Evolutionary conservation across 2,888 invertebrate genomes (phyloP).

Genomic region (Plemyria rubiginata): DNA sequence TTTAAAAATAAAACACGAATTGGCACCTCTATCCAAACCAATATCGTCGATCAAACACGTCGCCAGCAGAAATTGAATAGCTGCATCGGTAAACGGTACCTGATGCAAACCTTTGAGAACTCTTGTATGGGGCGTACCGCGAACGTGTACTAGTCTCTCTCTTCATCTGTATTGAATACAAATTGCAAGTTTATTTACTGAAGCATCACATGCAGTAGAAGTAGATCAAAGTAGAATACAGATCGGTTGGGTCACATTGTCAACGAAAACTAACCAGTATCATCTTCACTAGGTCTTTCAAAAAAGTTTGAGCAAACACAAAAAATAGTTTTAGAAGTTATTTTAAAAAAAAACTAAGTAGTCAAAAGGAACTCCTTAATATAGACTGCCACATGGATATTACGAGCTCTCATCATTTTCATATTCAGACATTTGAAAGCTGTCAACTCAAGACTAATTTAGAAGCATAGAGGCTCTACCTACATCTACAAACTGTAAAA

Average conservation of each 20-base stretch:
- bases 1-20: slow-evolving; percentile 12
- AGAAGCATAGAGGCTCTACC: slow-evolving; percentile 2
- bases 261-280: too few relatives aligned
- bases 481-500: neutral
- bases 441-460: slow-evolving; percentile 9
- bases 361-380: too few relatives aligned
- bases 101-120: slow-evolving; percentile 25
- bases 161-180: slow-evolving; percentile 22
- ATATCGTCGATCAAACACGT: slow-evolving; percentile 32
- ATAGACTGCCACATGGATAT: too few relatives aligned
- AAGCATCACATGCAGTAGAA: neutral
- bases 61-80: slow-evolving; percentile 38
- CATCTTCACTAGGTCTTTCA: too few relatives aligned
- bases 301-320: too few relatives aligned
- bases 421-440: slow-evolving; percentile 12
- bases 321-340: too few relatives aligned
- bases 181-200: slow-evolving; percentile 5
- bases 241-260: too few relatives aligned
- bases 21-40: slow-evolving; percentile 22
- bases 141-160: slow-evolving; percentile 18
- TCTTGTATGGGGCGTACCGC: slow-evolving; percentile 15
- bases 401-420: too few relatives aligned
- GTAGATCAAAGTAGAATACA: too few relatives aligned
- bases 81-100: slow-evolving; percentile 32
- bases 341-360: too few relatives aligned